Evolutionary conservation across 2,113 vertebrate species (phyloP), one percentile per base, ranked within the genome.

Genomic region (Mus pahari): DNA sequence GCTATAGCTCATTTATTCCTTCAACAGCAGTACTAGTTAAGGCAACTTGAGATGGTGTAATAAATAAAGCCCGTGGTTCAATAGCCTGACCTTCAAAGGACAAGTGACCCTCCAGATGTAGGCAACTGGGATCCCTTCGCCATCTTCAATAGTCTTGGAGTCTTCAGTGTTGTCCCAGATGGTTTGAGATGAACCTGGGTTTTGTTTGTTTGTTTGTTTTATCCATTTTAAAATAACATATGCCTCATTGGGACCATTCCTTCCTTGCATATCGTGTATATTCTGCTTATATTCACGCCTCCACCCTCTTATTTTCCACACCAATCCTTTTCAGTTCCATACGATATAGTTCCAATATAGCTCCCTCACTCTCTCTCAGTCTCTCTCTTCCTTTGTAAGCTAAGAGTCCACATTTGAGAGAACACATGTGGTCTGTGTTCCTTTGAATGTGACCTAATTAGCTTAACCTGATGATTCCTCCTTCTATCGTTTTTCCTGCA

Each of bases 31-130:
- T 82, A 55, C 86, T 86, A 74, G 70, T 83, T 91, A 77, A 73
- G 42, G 48, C 39, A 71, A 58, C 82, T 58, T 11, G 74, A 88
- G 28, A 45, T 68, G 39, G 48, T 58, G 42, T 71, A 42, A 86
- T 94, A 92, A 86, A 60, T 33, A 92, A 90, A 42, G 31, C 2
- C 20, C 19, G 62, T 53, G 75, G 89, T 91, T 90, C 55, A 70
- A 2, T n/a, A 50, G 75, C 33, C 58, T 90, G 60, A 70, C 9
- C 17, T 16, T 75, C 9, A 79, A 7, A 31, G 45, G 2, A 5
- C 28, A 36, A 88, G 12, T n/a, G 28, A 88, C 48, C 93, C 26
- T 5, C 50, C 73, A 20, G 36, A 88, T 68, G 81, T 39, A 28
- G 45, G 26, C 55, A 90, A 24, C 3, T 55, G 64, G 77, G 75